phyloP scores from a whole-genome alignment of 2,797 vertebrate genomes.

The Pseudopleuronectes americanus region DNA sequence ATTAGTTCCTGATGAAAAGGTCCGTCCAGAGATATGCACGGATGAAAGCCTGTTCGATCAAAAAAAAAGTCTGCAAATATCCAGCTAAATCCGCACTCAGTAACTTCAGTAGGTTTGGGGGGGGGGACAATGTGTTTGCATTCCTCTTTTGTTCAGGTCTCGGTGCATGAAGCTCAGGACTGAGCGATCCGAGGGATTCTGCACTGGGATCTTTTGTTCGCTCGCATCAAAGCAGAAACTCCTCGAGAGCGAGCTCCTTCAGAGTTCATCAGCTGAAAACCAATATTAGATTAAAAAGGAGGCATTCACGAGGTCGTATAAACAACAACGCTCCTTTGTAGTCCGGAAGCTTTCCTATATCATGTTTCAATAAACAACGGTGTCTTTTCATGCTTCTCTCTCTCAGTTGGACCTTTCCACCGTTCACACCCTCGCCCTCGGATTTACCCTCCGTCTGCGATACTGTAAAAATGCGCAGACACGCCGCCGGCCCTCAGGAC shows the following conservation, averaged over 20 bases:
- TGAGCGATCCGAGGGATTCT: conserved; percentile 38
- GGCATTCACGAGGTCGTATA: conserved; percentile 30
- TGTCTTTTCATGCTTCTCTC: conserved; percentile 41
- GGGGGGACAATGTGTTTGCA: conserved; percentile 43
- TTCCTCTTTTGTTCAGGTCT: conserved; percentile 54
- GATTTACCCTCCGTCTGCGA: conserved; percentile 17
- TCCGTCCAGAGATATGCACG: conserved; percentile 46
- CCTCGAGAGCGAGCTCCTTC: conserved; percentile 33
- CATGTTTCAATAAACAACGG: conserved; percentile 28
- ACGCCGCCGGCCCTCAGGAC: conserved; percentile 26
- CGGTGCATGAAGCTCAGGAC: conserved; percentile 45
- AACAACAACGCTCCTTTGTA: conserved; percentile 14
- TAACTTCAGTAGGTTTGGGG: conserved; percentile 48
- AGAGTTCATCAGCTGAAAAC: conserved; percentile 41
- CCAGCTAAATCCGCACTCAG: conserved; percentile 48
- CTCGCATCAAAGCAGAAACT: conserved; percentile 63
- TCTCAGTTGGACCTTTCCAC: conserved; percentile 23
- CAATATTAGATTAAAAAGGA: conserved; percentile 52
- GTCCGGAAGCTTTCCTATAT: conserved; percentile 7
- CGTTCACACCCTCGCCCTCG: conserved; percentile 33
- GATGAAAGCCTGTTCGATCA: conserved; percentile 64
- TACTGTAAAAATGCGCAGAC: conserved; percentile 47
- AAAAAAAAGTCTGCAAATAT: conserved; percentile 54
- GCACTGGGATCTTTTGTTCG: conserved; percentile 57
- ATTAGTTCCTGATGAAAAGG: conserved; percentile 57